Evolutionary conservation across 2,113 vertebrate species (phyloP), one percentile per base, ranked within the genome.

Genomic region (Urocynchramus pylzowi): DNA sequence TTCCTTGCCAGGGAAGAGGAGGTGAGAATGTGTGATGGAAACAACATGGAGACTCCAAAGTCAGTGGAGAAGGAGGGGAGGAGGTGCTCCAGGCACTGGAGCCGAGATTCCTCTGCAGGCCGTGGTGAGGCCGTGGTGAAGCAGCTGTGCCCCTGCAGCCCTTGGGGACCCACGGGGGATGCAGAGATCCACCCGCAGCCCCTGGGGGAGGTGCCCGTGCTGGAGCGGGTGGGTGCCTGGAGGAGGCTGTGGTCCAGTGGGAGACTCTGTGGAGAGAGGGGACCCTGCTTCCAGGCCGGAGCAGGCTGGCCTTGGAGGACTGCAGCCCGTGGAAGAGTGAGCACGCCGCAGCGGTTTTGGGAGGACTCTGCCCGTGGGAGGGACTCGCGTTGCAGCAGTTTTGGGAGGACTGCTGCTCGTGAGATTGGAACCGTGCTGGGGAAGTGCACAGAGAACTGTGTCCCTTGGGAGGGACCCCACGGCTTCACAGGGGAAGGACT

Each of bases 341-440:
- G 44, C 56, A 26, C 0, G 1, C 28, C 3, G 0, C 60, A 28
- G 37, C 37, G 42, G 24, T 35, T 52, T 14, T 64, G 76, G 39
- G 31, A 52, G 39, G 60, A 35, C 5, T 30, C 39, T 5, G 26
- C 60, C 19, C 0, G 1, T 44, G 6, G 30, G 26, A 54, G n/a
- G n/a, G n/a, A n/a, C n/a, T n/a, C n/a, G n/a, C n/a, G n/a, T n/a
- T n/a, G 0, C 60, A 28, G 37, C 37, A 53, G 24, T 35, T 52
- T 14, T 64, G 76, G 39, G 31, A 52, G 39, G 60, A 35, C 5
- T 30, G 50, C 39, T 5, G 26, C 60, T 24, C 0, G 1, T 44
- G 6, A 35, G 26, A 54, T 7, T 65, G 39, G 26, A 44, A 14
- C n/a, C n/a, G n/a, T n/a, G n/a, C n/a, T 10, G 9, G 39, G 35